Percentiles rank a stretch among this genome's conserved stretches.
phyloP scores from a whole-genome alignment of 2,888 invertebrate species.

The Sicus ferrugineus region DNA sequence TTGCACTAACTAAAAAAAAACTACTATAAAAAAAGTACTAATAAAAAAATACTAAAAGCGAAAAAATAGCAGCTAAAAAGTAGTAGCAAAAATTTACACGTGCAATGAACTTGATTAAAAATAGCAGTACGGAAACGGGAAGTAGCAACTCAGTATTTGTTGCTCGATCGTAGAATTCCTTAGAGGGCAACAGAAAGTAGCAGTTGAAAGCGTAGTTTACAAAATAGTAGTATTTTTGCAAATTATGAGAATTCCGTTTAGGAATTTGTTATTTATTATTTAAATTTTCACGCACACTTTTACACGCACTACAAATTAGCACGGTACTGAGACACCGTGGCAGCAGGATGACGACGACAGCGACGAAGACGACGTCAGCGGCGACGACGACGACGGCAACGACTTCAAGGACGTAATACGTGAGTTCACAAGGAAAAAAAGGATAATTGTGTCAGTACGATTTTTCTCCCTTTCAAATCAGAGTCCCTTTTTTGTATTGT shows the following conservation, averaged over 20 bases:
- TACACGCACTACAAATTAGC: not conserved
- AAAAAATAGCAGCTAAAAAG: not conserved
- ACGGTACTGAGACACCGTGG: not conserved
- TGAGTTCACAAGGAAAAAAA: conserved; percentile 9
- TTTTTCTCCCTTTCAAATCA: not conserved
- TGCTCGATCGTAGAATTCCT: not conserved
- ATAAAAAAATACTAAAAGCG: not conserved
- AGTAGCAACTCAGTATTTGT: not conserved
- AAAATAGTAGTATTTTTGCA: not conserved
- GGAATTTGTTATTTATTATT: not conserved
- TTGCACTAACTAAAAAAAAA: not conserved
- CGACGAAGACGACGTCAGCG: not conserved
- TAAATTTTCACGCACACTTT: conserved; percentile 12
- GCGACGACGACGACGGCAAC: conserved; percentile 1
- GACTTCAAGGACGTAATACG: conserved; percentile 32
- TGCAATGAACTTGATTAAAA: too few relatives aligned
- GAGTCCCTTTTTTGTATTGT: not conserved
- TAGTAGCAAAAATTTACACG: not conserved
- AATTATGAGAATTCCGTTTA: not conserved
- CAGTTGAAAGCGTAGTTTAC: not conserved
- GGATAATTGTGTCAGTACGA: conserved; percentile 26
- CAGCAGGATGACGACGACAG: not conserved
- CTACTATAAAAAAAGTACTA: not conserved
- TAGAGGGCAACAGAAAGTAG: not conserved
- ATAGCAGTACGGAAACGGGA: not conserved